Conservation (phyloP, 1,140 invertebrate genomes). For the Oryctes rhinoceros region DNA sequence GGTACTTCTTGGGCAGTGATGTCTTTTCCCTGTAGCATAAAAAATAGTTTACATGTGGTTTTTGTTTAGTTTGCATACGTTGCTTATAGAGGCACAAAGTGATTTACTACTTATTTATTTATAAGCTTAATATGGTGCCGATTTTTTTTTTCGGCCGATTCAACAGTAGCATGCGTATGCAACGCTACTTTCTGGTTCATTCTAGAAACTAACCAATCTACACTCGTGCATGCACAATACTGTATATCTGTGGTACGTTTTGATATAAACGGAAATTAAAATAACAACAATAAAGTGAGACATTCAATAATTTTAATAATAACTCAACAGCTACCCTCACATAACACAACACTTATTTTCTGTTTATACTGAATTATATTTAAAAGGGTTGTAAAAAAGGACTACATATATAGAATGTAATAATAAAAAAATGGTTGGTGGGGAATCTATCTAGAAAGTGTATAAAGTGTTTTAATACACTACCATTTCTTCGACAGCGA, state of each 20-base stretch:
- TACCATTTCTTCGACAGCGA: constrained; percentile 35
- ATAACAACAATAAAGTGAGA: neutral
- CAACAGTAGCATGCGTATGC: too few species aligned
- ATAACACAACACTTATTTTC: constrained; percentile 10
- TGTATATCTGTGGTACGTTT: neutral
- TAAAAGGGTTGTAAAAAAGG: neutral
- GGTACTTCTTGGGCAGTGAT: too few species aligned
- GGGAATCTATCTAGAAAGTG: constrained; percentile 31
- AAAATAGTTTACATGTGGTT: too few species aligned
- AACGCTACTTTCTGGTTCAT: too few species aligned
- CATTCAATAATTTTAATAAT: neutral
- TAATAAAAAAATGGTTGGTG: constrained; percentile 10
- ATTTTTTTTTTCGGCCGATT: too few species aligned
- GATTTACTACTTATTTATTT: too few species aligned
- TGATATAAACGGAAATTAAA: neutral
- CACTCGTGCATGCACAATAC: neutral
- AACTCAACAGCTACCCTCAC: constrained; percentile 10
- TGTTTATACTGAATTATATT: constrained; percentile 1
- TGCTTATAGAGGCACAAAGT: too few species aligned
- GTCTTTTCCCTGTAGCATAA: too few species aligned
- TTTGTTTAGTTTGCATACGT: too few species aligned
- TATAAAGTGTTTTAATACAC: constrained; percentile 34
- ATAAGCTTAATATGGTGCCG: too few species aligned
- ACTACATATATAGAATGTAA: constrained; percentile 22
- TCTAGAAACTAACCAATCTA: too few species aligned